Evolutionary conservation across 2,888 invertebrate genomes (phyloP).

Genomic region (Ptychoptera contaminata): DNA sequence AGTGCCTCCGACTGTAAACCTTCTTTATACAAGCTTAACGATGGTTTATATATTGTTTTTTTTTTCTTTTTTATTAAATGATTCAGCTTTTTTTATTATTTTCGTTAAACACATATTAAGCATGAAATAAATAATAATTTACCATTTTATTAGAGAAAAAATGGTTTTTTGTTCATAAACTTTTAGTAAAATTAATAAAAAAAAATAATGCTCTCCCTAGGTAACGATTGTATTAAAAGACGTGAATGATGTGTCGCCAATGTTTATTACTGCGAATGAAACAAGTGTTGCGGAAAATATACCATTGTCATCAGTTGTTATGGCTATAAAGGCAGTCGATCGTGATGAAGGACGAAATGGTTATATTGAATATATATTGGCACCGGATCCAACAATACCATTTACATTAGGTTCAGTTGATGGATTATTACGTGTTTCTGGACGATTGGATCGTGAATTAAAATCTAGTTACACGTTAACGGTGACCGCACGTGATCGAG

Average conservation of each 20-base stretch:
- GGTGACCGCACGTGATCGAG: constrained; percentile 76
- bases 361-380: constrained; percentile 72
- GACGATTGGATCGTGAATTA: constrained; percentile 71
- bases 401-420: constrained; percentile 79
- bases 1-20: too few species aligned
- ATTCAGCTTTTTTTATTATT: too few species aligned
- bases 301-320: constrained; percentile 69
- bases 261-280: constrained; percentile 64
- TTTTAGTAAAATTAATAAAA: background rate
- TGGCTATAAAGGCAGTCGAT: constrained; percentile 78
- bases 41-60: too few species aligned
- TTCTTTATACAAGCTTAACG: too few species aligned
- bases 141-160: too few species aligned
- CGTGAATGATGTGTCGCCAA: constrained; percentile 83
- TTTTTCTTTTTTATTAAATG: too few species aligned
- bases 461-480: constrained; percentile 57
- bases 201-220: constrained; percentile 33
- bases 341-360: constrained; percentile 84
- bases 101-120: too few species aligned
- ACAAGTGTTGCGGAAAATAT: constrained; percentile 74
- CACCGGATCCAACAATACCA: constrained; percentile 45
- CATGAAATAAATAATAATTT: too few species aligned
- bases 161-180: background rate
- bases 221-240: constrained; percentile 77
- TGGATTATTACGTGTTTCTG: constrained; percentile 70